These are phyloP conservation scores for Rhinoderma darwinii DNA, from an alignment of 2,113 vertebrate species.

Conservation along the genomic window DNA sequence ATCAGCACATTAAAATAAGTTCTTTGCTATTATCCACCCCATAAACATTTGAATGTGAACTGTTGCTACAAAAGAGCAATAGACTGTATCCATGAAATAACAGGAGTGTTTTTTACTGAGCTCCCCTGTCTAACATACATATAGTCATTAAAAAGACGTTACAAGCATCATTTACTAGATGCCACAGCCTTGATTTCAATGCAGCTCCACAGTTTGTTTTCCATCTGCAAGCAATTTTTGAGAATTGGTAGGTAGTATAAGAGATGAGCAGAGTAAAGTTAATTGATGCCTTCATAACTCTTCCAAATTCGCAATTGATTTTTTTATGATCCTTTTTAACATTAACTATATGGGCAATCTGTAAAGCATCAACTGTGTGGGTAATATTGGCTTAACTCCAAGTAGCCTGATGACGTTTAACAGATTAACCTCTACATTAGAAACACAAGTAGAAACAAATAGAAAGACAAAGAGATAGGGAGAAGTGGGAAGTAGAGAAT, in stretches of 20 bases:
- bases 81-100: background rate
- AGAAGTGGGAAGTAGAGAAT: no score
- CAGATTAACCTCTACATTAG: conserved; percentile 13
- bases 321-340: conserved; percentile 35
- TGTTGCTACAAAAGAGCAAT: background rate
- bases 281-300: conserved; percentile 35
- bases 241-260: conserved; percentile 29
- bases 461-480: background rate
- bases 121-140: background rate
- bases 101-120: background rate
- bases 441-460: background rate
- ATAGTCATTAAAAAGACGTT: conserved; percentile 53
- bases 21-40: background rate
- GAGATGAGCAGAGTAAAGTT: conserved; percentile 25
- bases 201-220: background rate
- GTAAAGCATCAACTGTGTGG: conserved; percentile 21
- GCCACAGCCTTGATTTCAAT: conserved; percentile 43
- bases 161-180: conserved; percentile 50
- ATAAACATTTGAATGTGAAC: background rate
- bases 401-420: conserved; percentile 22
- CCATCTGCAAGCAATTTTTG: conserved; percentile 53
- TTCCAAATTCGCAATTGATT: conserved; percentile 23
- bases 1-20: background rate
- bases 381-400: conserved; percentile 21
- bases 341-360: conserved; percentile 28